A percentile compares a stretch with the other conserved stretches of the same genome.
These are phyloP conservation scores for Odontomyia ornata DNA, from an alignment of 2,888 invertebrate species.

Conservation along the genomic window DNA sequence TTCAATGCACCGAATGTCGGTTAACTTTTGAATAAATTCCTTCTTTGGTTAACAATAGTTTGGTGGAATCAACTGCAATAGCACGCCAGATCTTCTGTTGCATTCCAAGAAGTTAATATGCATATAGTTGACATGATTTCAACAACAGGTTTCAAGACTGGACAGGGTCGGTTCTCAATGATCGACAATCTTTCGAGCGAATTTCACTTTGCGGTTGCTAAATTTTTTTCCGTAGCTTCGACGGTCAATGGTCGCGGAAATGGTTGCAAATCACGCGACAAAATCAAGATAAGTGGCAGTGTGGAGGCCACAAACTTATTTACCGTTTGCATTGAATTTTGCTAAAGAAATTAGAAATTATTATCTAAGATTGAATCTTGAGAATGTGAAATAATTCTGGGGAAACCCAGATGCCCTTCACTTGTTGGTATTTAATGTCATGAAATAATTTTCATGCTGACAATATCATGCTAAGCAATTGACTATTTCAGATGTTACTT, in stretches of 20 bases:
- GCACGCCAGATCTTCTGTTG: neutral
- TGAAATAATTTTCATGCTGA: no score
- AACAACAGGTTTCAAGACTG: neutral
- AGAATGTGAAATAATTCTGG: no score
- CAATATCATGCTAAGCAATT: no score
- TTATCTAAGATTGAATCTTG: no score
- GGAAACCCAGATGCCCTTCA: no score
- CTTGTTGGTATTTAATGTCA: no score
- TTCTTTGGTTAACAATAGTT: neutral
- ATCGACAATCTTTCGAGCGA: neutral
- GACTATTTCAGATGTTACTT: no score
- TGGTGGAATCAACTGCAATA: neutral
- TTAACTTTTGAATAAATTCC: neutral
- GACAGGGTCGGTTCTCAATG: slow-evolving; percentile 8
- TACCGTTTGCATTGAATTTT: no score
- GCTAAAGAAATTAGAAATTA: no score
- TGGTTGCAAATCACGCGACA: neutral
- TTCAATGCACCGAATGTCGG: neutral
- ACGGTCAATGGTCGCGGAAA: neutral
- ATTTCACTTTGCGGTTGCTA: slow-evolving; percentile 5
- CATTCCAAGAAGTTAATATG: slow-evolving; percentile 25
- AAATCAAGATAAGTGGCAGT: neutral
- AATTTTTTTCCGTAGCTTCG: neutral
- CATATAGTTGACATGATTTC: slow-evolving; percentile 25
- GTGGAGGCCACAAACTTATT: neutral